Percentiles rank a stretch among this genome's conserved stretches.
Conservation (phyloP, 1,140 invertebrate species). For the Littorina saxatilis region DNA sequence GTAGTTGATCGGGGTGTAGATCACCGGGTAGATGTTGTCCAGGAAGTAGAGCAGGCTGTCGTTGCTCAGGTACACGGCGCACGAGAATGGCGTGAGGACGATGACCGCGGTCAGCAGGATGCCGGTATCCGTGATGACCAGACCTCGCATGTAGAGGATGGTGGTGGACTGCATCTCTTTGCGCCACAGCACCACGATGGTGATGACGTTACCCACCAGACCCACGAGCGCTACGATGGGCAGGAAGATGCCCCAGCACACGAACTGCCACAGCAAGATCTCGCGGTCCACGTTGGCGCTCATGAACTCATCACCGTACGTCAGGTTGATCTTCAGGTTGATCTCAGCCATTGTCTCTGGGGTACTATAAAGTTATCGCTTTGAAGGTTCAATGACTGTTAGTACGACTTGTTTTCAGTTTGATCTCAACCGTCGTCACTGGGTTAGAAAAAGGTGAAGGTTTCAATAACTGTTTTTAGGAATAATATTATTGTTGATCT, state of each 20-base stretch:
- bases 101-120: conserved; percentile 38
- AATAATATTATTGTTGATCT: background rate
- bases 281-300: conserved; percentile 36
- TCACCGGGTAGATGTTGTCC: conserved; percentile 65
- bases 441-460: background rate
- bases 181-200: conserved; percentile 70
- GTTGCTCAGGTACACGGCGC: conserved; percentile 45
- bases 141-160: conserved; percentile 68
- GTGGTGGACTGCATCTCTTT: conserved; percentile 71
- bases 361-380: background rate
- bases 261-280: conserved; percentile 56
- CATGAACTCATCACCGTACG: conserved; percentile 57
- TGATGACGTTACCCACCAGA: conserved; percentile 72
- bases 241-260: conserved; percentile 68
- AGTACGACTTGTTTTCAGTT: too few species aligned
- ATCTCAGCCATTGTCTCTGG: conserved; percentile 47
- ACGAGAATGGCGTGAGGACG: conserved; percentile 37
- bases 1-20: conserved; percentile 64
- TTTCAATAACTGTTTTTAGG: background rate
- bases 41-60: conserved; percentile 71
- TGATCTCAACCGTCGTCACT: background rate
- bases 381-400: too few species aligned
- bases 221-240: conserved; percentile 64
- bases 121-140: conserved; percentile 68
- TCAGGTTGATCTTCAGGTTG: conserved; percentile 66